Percentiles rank a stretch among this genome's conserved stretches.
Conservation (phyloP, 2,113 vertebrate species). For the Syngnathus floridae region DNA sequence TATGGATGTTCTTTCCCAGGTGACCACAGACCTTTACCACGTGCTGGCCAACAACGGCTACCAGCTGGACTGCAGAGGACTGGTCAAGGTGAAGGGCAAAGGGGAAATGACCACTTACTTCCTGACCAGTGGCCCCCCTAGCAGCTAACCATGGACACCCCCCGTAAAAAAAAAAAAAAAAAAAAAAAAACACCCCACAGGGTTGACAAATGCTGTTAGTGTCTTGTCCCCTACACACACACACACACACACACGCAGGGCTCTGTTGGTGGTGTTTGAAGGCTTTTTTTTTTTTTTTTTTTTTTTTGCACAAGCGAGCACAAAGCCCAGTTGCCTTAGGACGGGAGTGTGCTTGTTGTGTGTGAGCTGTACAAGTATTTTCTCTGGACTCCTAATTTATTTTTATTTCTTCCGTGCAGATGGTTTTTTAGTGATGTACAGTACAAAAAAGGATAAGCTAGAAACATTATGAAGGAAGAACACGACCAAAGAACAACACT, state of each 20-base stretch:
- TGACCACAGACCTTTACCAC: slow-evolving; percentile 90
- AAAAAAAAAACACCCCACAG: slow-evolving; percentile 13
- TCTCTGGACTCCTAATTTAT: slow-evolving; percentile 68
- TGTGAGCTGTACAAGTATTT: slow-evolving; percentile 60
- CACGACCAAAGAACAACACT: slow-evolving; percentile 76
- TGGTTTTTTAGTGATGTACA: slow-evolving; percentile 36
- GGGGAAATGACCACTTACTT: slow-evolving; percentile 98
- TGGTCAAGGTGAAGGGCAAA: slow-evolving; percentile 96
- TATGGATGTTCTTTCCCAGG: slow-evolving; percentile 65
- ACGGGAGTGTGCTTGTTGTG: slow-evolving; percentile 54
- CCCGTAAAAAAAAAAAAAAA: no score
- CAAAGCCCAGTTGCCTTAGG: slow-evolving; percentile 69
- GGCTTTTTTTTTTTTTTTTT: slow-evolving; percentile 12
- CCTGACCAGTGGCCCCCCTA: slow-evolving; percentile 83
- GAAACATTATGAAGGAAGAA: slow-evolving; percentile 61
- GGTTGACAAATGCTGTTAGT: slow-evolving; percentile 25
- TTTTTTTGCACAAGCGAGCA: slow-evolving; percentile 48
- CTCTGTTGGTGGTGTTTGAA: slow-evolving; percentile 22
- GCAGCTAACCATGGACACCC: slow-evolving; percentile 74
- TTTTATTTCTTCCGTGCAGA: slow-evolving; percentile 36
- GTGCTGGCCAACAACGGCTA: slow-evolving; percentile 90
- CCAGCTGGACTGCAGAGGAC: slow-evolving; percentile 84
- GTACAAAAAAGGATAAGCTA: slow-evolving; percentile 31
- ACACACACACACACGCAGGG: slow-evolving; percentile 35
- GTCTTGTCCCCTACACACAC: slow-evolving; percentile 27